Evolutionary conservation across 2,888 invertebrate genomes (phyloP).

Genomic region (Acronicta leporina): DNA sequence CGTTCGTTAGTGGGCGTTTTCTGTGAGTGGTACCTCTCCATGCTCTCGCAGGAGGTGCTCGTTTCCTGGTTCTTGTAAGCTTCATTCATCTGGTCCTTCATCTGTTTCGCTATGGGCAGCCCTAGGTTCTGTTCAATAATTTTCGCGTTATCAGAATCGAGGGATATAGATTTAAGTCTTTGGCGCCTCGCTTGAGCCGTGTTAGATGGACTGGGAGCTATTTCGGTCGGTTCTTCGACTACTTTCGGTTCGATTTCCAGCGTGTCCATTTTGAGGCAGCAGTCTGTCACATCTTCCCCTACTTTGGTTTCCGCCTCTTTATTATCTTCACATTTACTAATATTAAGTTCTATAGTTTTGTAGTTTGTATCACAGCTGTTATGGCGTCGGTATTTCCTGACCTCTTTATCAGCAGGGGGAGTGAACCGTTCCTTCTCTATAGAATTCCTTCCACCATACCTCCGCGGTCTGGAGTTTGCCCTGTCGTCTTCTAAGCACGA

Average conservation of each 20-base stretch:
- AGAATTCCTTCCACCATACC: constrained; percentile 82
- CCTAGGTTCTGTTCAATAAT: constrained; percentile 89
- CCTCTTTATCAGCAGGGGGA: constrained; percentile 81
- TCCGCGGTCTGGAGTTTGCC: constrained; percentile 74
- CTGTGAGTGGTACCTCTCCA: constrained; percentile 68
- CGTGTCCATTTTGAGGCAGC: constrained; percentile 78
- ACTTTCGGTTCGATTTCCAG: constrained; percentile 69
- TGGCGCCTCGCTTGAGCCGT: constrained; percentile 84
- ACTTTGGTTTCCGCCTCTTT: constrained; percentile 57
- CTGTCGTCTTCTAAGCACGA: constrained; percentile 67
- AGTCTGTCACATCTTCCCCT: constrained; percentile 78
- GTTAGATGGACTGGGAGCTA: constrained; percentile 68
- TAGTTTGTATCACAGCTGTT: constrained; percentile 85
- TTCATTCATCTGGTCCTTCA: constrained; percentile 87
- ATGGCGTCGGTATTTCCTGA: constrained; percentile 79
- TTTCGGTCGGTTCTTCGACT: constrained; percentile 70
- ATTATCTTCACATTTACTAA: constrained; percentile 73
- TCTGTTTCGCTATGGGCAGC: constrained; percentile 86
- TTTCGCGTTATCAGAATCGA: constrained; percentile 89
- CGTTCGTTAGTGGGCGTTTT: constrained; percentile 75
- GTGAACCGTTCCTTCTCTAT: constrained; percentile 82
- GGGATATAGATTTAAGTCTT: constrained; percentile 87
- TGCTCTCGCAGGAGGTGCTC: constrained; percentile 81
- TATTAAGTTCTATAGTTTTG: constrained; percentile 77
- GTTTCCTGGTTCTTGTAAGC: constrained; percentile 81